Evolutionary conservation across 1,140 invertebrate genomes (phyloP), one percentile per base, ranked within the genome.

Genomic region (Wiebesia pumilae): DNA sequence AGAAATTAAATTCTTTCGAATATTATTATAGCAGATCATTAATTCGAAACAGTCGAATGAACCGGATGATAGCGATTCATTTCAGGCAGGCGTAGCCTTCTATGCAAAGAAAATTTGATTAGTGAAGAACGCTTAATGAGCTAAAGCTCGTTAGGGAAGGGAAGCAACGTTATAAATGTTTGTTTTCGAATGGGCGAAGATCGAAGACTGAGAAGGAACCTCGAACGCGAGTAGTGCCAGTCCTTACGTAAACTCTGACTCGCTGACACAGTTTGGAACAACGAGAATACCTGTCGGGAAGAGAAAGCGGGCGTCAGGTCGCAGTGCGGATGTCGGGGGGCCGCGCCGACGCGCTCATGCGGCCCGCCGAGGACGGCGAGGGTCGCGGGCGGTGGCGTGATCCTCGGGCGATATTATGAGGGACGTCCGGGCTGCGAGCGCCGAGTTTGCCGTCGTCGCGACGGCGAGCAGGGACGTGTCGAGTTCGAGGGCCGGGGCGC

Each of bases 361-460:
- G 77, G 24, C 16, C 16, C 43, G 21, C n/a, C 51, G n/a, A 3
- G 43, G 51, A 24, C 14, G 38, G 40, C 12, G 54, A n/a, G 73
- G 19, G 38, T 77, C 73, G 71, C 78, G 33, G 54, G 7, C 78
- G 78, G 27, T 2, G 33, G 71, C 27, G 2, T 16, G 47, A 33
- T 33, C 0, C 62, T 77, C 62, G 40, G 77, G 54, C 65, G 84
- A 47, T 47, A 81, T 62, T 85, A 81, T 86, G 84, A 86, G 69
- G 67, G 73, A 27, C 58, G 78, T 54, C 33, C 69, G 47, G 47
- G 81, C 81, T 35, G 51, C 35, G 54, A 75, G 71, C 82, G 14
- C 47, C 82, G 71, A 58, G 51, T 54, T 71, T 30, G 54, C 54
- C 27, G 40, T 35, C 82, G 19, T 47, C 82, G 71, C 21, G 54